Evolutionary conservation across 92 coral and sea anemone species (phyloP).

Genomic region (Phenganax marumi): DNA sequence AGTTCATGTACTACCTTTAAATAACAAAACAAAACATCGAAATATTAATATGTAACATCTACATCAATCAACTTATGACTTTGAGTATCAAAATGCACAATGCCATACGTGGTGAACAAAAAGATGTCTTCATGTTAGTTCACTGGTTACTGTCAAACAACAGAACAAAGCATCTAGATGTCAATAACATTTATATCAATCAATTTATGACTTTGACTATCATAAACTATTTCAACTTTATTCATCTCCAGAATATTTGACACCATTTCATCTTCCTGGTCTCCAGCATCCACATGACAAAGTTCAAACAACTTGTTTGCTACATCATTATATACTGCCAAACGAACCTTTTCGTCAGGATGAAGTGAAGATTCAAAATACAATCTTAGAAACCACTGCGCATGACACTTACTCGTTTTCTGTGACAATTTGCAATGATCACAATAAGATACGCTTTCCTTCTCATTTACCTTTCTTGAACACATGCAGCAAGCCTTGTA

Average conservation of each 20-base stretch:
- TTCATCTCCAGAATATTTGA: slow-evolving; percentile 51
- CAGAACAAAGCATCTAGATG: slow-evolving; percentile 17
- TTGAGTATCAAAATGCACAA: too few relatives aligned
- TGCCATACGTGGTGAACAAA: too few relatives aligned
- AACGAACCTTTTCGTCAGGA: slow-evolving; percentile 32
- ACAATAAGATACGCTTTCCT: slow-evolving; percentile 64
- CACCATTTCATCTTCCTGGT: slow-evolving; percentile 61
- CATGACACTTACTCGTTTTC: slow-evolving; percentile 38
- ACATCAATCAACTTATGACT: too few relatives aligned
- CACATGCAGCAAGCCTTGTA: slow-evolving; percentile 64
- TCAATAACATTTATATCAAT: slow-evolving; percentile 62
- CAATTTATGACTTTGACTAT: slow-evolving; percentile 62
- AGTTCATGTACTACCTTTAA: too few relatives aligned
- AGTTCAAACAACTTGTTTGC: slow-evolving; percentile 59
- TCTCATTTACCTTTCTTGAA: slow-evolving; percentile 63
- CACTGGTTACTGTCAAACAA: too few relatives aligned
- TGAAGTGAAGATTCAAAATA: slow-evolving; percentile 28
- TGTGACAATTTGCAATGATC: slow-evolving; percentile 60
- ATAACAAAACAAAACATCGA: too few relatives aligned
- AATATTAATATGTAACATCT: too few relatives aligned
- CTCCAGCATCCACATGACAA: slow-evolving; percentile 45
- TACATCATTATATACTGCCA: slow-evolving; percentile 24
- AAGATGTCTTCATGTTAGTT: too few relatives aligned
- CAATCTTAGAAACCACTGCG: slow-evolving; percentile 25
- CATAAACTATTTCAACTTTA: slow-evolving; percentile 52